phyloP scores from a whole-genome alignment of 2,888 invertebrate genomes.

The Gibbula magus region DNA sequence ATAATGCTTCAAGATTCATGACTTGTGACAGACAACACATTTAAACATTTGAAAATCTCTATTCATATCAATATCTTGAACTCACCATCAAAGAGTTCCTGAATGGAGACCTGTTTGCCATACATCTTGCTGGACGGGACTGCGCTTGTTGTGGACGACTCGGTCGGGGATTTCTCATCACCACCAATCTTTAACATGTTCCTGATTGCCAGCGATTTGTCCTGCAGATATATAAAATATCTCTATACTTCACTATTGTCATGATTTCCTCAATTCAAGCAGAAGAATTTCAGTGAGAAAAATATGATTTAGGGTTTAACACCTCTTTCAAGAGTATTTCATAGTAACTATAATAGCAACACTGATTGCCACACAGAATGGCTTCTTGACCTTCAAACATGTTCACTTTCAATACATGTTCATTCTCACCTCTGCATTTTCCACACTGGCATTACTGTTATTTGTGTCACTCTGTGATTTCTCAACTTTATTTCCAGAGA shows the following conservation, averaged over 20 bases:
- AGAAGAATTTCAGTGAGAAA: too few species aligned
- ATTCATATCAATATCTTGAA: background rate
- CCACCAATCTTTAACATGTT: constrained; percentile 65
- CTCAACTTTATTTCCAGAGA: constrained; percentile 27
- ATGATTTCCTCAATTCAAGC: too few species aligned
- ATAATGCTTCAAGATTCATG: too few species aligned
- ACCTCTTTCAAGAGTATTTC: too few species aligned
- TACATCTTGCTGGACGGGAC: constrained; percentile 42
- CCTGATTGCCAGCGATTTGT: constrained; percentile 47
- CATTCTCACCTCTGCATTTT: background rate
- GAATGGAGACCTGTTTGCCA: constrained; percentile 66
- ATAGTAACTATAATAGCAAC: background rate
- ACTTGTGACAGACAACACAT: too few species aligned
- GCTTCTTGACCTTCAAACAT: too few species aligned
- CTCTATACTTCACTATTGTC: too few species aligned
- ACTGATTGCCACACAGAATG: background rate
- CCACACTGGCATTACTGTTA: too few species aligned
- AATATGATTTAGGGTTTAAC: too few species aligned
- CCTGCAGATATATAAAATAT: too few species aligned
- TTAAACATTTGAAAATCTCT: too few species aligned
- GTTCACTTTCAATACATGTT: background rate
- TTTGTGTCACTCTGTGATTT: constrained; percentile 13
- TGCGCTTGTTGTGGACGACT: background rate
- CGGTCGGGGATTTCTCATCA: constrained; percentile 26
- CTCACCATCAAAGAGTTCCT: constrained; percentile 71